These are phyloP conservation scores for Zaprionus camerounensis DNA, from an alignment of 1,140 invertebrate species.

Conservation along the genomic window DNA sequence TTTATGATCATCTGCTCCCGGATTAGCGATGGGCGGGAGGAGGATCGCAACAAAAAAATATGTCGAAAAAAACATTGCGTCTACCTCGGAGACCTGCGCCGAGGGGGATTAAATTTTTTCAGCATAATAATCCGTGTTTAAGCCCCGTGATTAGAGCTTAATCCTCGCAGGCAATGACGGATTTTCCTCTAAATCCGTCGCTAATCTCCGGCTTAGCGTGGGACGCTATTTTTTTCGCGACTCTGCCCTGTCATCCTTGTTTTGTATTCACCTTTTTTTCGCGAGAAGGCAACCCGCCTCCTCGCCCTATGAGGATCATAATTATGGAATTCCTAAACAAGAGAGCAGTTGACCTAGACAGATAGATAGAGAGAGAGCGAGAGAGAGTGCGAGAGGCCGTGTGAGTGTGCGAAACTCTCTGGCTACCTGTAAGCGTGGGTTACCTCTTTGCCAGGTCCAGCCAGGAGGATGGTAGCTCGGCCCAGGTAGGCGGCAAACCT, in stretches of 20 bases:
- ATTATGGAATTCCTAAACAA: conserved; percentile 82
- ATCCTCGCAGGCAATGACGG: conserved; percentile 68
- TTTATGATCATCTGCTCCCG: conserved; percentile 61
- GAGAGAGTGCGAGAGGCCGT: background rate
- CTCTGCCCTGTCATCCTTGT: conserved; percentile 43
- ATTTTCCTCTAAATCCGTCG: conserved; percentile 78
- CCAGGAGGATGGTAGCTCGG: conserved; percentile 8
- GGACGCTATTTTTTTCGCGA: conserved; percentile 77
- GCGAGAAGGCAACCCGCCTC: conserved; percentile 57
- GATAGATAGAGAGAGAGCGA: background rate
- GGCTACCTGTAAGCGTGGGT: conserved; percentile 74
- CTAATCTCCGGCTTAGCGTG: conserved; percentile 79
- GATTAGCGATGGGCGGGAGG: conserved; percentile 53
- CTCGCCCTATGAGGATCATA: conserved; percentile 63
- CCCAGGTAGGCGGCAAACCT: background rate
- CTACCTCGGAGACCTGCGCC: conserved; percentile 49
- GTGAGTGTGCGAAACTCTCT: background rate
- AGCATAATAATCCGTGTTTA: conserved; percentile 70
- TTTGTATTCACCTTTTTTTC: conserved; percentile 60
- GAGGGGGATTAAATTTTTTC: conserved; percentile 78
- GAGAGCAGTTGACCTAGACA: conserved; percentile 12
- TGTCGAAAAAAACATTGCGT: conserved; percentile 21
- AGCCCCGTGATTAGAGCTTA: conserved; percentile 76
- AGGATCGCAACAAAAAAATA: conserved; percentile 1
- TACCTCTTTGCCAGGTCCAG: conserved; percentile 52